phyloP scores from a whole-genome alignment of 1,140 invertebrate species.

The Caenorhabditis latens region DNA sequence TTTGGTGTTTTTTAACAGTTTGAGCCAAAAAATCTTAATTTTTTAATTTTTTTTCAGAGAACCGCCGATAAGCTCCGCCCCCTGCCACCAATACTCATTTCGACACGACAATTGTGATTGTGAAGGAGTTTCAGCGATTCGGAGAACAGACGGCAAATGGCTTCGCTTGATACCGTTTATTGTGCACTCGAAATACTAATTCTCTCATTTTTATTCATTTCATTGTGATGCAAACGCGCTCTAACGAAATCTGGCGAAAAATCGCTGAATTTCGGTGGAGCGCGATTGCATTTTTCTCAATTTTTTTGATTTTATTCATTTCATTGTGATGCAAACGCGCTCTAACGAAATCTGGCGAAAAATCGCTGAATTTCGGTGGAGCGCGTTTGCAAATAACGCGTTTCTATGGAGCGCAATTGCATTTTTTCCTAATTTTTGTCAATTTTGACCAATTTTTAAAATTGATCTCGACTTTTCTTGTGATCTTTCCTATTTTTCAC shows the following conservation, averaged over 20 bases:
- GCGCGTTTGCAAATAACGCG: no score
- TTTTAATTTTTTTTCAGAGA: slow-evolving; percentile 31
- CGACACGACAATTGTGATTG: slow-evolving; percentile 21
- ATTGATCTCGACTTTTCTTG: no score
- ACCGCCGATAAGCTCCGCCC: neutral
- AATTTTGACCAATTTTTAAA: no score
- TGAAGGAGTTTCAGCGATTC: neutral
- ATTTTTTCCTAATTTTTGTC: no score
- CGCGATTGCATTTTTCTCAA: no score
- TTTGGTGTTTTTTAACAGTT: no score
- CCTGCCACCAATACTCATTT: slow-evolving; percentile 27
- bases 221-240: neutral
- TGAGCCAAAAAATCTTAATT: no score
- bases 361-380: no score
- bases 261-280: no score
- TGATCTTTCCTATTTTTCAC: no score
- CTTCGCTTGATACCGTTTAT: slow-evolving; percentile 9
- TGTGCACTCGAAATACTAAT: slow-evolving; percentile 33
- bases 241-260: no score
- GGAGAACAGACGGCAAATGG: slow-evolving; percentile 12
- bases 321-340: neutral
- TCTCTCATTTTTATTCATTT: neutral
- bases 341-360: neutral
- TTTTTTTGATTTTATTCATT: neutral
- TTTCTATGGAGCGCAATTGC: no score